A percentile compares a stretch with the other conserved stretches of the same genome.
phyloP scores from a whole-genome alignment of 1,140 invertebrate genomes.

The Elysia chlorotica region DNA sequence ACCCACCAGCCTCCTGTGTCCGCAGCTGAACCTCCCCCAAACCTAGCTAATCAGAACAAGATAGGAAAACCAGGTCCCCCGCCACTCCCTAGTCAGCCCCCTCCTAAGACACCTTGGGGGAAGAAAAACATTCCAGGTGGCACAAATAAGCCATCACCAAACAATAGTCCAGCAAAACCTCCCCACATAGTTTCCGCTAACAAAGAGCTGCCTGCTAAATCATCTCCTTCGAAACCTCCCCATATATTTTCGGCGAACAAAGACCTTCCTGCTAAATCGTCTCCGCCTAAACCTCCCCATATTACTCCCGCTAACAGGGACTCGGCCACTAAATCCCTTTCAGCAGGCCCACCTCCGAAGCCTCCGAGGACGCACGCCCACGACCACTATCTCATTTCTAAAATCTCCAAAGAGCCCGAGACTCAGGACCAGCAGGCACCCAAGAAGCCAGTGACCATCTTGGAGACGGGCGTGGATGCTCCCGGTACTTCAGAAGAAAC shows the following conservation, averaged over 20 bases:
- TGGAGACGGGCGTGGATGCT: background rate
- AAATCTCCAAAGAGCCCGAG: background rate
- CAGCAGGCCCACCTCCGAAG: conserved; percentile 59
- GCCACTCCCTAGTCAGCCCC: background rate
- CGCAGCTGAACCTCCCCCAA: background rate
- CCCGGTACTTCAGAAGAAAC: background rate
- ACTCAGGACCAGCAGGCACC: background rate
- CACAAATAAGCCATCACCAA: background rate
- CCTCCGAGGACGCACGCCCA: conserved; percentile 73
- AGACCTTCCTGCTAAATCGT: too few relatives aligned
- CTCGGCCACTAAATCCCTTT: background rate
- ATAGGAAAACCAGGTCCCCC: background rate
- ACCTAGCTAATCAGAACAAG: background rate
- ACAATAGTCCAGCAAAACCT: background rate
- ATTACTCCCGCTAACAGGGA: background rate
- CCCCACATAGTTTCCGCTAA: background rate
- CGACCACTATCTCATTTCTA: conserved; percentile 40
- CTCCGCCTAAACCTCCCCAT: background rate
- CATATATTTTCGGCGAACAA: too few relatives aligned
- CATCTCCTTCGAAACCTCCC: too few relatives aligned
- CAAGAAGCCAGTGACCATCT: background rate
- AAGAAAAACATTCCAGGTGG: background rate
- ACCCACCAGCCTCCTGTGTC: background rate
- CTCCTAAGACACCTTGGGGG: background rate
- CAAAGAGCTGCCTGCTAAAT: too few relatives aligned